A percentile compares a stretch with the other conserved stretches of the same genome.
Evolutionary conservation across 2,888 invertebrate species (phyloP).

Genomic region (Conomelus anceps): DNA sequence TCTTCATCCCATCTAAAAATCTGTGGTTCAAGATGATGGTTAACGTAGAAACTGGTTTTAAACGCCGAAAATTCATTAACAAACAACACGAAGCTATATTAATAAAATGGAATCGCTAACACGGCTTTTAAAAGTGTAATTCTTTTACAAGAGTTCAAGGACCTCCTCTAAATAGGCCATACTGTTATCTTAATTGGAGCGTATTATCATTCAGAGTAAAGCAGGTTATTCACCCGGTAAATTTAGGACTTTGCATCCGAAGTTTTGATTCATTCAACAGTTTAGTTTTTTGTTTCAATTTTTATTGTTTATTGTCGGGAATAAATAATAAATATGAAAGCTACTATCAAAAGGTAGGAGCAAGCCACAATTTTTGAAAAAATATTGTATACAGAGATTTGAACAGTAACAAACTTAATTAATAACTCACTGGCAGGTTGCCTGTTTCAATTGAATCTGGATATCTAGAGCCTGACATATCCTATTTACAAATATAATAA

Average conservation of each 20-base stretch:
- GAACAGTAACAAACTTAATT: too few species aligned
- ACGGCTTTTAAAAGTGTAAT: background rate
- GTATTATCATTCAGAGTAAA: background rate
- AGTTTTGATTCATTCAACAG: background rate
- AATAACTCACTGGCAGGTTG: too few species aligned
- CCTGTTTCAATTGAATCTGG: too few species aligned
- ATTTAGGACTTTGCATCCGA: background rate
- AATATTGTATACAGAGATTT: too few species aligned
- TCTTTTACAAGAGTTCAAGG: background rate
- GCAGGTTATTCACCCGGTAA: background rate
- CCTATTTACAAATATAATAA: too few species aligned
- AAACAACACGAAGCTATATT: background rate
- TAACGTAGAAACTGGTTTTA: background rate
- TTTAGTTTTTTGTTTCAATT: too few species aligned
- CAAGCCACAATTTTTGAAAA: too few species aligned
- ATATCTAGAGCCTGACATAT: too few species aligned
- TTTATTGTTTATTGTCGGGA: too few species aligned
- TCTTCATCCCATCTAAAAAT: background rate
- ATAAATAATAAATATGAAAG: too few species aligned
- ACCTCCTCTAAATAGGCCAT: background rate
- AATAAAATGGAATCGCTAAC: background rate
- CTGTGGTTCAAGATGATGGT: background rate
- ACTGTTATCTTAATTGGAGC: background rate
- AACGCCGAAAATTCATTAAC: background rate
- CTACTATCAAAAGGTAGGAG: too few species aligned